Evolutionary conservation across 2,113 vertebrate species (phyloP), one percentile per base, ranked within the genome.

Genomic region (Cygnus buccinator): DNA sequence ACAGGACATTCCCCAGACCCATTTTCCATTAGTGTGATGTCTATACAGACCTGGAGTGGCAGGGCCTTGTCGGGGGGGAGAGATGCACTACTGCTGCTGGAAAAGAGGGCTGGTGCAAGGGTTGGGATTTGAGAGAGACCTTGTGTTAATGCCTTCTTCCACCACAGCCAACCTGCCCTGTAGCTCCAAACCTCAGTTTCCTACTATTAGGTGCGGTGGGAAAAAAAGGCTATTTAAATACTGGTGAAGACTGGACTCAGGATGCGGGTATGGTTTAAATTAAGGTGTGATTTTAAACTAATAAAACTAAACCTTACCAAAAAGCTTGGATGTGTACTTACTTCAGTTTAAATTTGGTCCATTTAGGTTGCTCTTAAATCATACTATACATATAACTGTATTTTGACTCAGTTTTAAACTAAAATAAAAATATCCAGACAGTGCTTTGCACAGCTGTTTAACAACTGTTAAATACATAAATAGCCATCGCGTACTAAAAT

Each of bases 341-440:
- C 19, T 86, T 57, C 23, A 62, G 65, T 92, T 92, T 89, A 89
- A 94, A 94, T 82, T 55, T 82, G 71, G 59, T 44, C 35, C 71
- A 72, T 94, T 86, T 77, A 77, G 59, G 54, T 89, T 72, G 54
- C 52, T 68, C 71, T 90, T 93, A 91, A 84, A 95, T 93, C 66
- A 73, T 35, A 66, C 41, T 35, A 44, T 44, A 78, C 48, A 82
- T 87, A 70, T 50, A 94, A 74, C 82, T 77, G 44, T 77, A 84
- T 90, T 94, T 94, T 93, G 82, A 85, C 92, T 94, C 41, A 23
- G 46, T 91, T 96, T 94, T 83, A 90, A 96, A 95, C 91, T 93
- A 46, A 86, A 95, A 88, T 90, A 87, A 95, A 91, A 97, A 67
- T 88, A 95, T 62, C 84, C 82, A 95, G 84, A 94, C 87, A 88